A percentile compares a stretch with the other conserved stretches of the same genome.
Evolutionary conservation across 2,888 invertebrate genomes (phyloP).

Genomic region (Steinernema carpocapsae): DNA sequence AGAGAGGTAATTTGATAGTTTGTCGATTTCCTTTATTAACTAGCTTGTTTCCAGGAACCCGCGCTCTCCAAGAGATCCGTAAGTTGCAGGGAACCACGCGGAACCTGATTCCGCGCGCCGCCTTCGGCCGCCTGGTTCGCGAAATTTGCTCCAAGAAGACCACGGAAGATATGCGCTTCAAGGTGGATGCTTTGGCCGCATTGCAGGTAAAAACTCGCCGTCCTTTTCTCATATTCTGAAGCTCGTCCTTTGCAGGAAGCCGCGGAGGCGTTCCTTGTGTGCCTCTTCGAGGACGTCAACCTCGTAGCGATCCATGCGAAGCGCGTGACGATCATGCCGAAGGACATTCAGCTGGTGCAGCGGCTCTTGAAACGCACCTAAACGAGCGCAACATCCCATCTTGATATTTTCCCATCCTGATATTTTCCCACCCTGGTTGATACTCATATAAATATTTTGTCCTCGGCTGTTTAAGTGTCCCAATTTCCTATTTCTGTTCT

Average conservation of each 20-base stretch:
- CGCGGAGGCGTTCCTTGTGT: background rate
- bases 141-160: background rate
- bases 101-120: conserved; percentile 9
- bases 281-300: conserved; percentile 32
- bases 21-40: background rate
- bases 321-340: conserved; percentile 36
- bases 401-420: too few relatives aligned
- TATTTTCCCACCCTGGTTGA: too few relatives aligned
- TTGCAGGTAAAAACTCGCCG: background rate
- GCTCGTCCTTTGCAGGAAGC: background rate
- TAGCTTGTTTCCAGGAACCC: background rate
- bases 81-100: background rate
- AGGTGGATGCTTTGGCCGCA: conserved; percentile 6
- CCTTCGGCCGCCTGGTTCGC: background rate
- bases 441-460: too few relatives aligned
- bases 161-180: background rate
- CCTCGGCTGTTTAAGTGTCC: too few relatives aligned
- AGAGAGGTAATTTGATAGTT: background rate
- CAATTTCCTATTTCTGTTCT: too few relatives aligned
- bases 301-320: conserved; percentile 35
- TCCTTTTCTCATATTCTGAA: background rate
- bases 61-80: conserved; percentile 12
- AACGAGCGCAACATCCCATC: too few relatives aligned
- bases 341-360: background rate
- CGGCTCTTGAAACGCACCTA: too few relatives aligned